Base-by-base conservation (phyloP, 1,140 invertebrate species). In the Coboldia fuscipes region DNA sequence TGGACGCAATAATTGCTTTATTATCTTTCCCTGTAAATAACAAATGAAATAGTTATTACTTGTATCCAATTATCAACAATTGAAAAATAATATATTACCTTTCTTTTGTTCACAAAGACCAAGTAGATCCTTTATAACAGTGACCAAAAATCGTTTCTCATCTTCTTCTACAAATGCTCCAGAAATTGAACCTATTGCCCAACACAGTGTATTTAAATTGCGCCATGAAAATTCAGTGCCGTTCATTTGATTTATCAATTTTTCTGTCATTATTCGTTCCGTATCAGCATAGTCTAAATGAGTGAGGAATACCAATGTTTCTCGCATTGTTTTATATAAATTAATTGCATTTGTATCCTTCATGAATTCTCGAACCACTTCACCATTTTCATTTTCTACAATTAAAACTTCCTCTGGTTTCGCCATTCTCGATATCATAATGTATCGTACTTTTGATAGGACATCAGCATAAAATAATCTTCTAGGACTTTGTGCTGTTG, bases 341-440 rank as follows among this genome's bases (percentile, higher is more conserved):
- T 96, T 96, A 42, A 99, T 97, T 8, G 93, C 88, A 64, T 99
- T 96, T 27, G 96, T 99, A 57, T 99, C 96, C 59, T 97, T 97
- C 86, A 99, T 97, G 51, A 98, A 96, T 58, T 99, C 96, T 31
- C 96, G 61, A 2, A 99, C 93, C 34, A 98, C 93, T 63, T 99
- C 96, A 18, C 96, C 96, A 60, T 98, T 96, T 57, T 99, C 96
- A 67, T 98, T 99, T 59, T 99, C 94, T n/a, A 99, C 94, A 34
- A 99, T 90, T n/a, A 99, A 65, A 5, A 99, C 96, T 65, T 99
- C 96, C 59, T 99, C 96, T 1, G 96, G 96, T 57, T 97, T 98
- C 1, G 94, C 96, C 96, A 99, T 99, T 44, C 93, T 71, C 28
- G 85, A 92, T 34, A 99, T 98, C 92, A 99, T 98, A 16, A 97